Evolutionary conservation across 2,797 vertebrate genomes (phyloP).

Genomic region (Characodon lateralis): DNA sequence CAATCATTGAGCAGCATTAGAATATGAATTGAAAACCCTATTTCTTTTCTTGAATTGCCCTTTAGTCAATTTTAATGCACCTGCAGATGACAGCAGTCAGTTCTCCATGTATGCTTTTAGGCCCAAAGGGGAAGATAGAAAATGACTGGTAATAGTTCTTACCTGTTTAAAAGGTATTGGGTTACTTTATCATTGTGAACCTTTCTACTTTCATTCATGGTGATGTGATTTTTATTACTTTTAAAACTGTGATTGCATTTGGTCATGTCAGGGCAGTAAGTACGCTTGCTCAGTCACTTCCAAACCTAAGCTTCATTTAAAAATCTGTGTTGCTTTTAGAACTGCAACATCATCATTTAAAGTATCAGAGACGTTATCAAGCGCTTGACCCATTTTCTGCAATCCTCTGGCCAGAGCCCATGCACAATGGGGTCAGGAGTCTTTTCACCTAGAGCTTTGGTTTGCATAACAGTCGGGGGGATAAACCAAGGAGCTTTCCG

Average conservation of each 20-base stretch:
- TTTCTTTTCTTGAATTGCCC: background rate
- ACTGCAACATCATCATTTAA: slow-evolving; percentile 33
- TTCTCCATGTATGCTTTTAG: slow-evolving; percentile 30
- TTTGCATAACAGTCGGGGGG: slow-evolving; percentile 41
- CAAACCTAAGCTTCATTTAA: background rate
- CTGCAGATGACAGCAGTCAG: slow-evolving; percentile 49
- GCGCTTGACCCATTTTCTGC: slow-evolving; percentile 63
- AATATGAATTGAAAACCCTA: background rate
- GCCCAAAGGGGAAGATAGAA: slow-evolving; percentile 1
- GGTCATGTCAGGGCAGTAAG: background rate
- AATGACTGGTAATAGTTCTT: background rate
- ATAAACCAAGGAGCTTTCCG: slow-evolving; percentile 27
- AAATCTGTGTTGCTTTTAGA: slow-evolving; percentile 20
- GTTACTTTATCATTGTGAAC: slow-evolving; percentile 7
- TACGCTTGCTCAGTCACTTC: background rate
- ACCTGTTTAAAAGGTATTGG: background rate
- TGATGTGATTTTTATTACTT: slow-evolving; percentile 3
- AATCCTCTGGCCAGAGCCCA: slow-evolving; percentile 52
- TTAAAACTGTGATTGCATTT: background rate
- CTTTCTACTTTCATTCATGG: slow-evolving; percentile 5
- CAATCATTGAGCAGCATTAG: background rate
- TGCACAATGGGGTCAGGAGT: slow-evolving; percentile 65
- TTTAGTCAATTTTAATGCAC: slow-evolving; percentile 22
- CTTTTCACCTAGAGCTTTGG: slow-evolving; percentile 56
- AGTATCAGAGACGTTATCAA: slow-evolving; percentile 42